These are phyloP conservation scores for Achroia grisella DNA, from an alignment of 1,140 invertebrate species.

Conservation along the genomic window DNA sequence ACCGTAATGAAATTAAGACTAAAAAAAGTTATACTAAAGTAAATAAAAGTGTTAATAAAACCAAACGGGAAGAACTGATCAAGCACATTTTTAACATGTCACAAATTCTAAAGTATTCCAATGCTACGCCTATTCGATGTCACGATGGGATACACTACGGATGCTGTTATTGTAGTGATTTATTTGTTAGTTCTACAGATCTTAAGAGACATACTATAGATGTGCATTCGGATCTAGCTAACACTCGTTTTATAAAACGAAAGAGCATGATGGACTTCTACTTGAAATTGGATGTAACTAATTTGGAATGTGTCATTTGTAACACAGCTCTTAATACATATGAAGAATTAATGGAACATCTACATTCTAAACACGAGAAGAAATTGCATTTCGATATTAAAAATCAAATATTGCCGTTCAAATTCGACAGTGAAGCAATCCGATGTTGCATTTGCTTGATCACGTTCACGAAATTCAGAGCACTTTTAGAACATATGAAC, in stretches of 20 bases:
- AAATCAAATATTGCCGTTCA: conserved; percentile 18
- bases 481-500: conserved; percentile 49
- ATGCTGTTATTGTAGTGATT: conserved; percentile 18
- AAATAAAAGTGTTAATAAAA: conserved; percentile 7
- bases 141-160: conserved; percentile 12
- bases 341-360: conserved; percentile 15
- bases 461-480: conserved; percentile 37
- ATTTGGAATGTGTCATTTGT: conserved; percentile 21
- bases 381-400: conserved; percentile 13
- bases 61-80: conserved; percentile 1
- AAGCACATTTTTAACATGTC: conserved; percentile 17
- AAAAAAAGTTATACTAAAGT: not conserved
- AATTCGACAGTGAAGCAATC: conserved; percentile 13
- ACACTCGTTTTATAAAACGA: conserved; percentile 21
- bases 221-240: conserved; percentile 10
- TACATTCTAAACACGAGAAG: conserved; percentile 15
- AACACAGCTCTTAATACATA: conserved; percentile 8
- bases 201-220: conserved; percentile 17
- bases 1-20: not conserved
- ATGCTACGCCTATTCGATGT: conserved; percentile 22
- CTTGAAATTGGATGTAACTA: conserved; percentile 33
- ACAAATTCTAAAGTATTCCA: conserved; percentile 16
- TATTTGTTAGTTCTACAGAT: conserved; percentile 10
- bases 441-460: conserved; percentile 43
- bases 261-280: conserved; percentile 8